phyloP scores from a whole-genome alignment of 2,888 invertebrate species.

The Coenonympha arcania region DNA sequence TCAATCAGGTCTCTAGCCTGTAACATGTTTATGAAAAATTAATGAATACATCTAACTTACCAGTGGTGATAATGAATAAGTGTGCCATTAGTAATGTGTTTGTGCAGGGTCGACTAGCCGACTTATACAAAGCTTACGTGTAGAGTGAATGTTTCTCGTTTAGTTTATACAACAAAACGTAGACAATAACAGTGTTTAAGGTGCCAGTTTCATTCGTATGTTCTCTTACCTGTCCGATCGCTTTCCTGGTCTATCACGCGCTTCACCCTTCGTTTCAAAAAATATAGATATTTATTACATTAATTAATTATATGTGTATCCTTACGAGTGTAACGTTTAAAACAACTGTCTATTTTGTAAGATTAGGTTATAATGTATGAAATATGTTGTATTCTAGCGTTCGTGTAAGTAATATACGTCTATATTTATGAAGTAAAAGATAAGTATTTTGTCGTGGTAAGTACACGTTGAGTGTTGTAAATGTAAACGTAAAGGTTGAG shows the following conservation, averaged over 20 bases:
- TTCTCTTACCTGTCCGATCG: slow-evolving; percentile 35
- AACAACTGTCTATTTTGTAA: slow-evolving; percentile 62
- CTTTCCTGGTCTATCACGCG: slow-evolving; percentile 35
- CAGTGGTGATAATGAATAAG: slow-evolving; percentile 30
- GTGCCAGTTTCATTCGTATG: slow-evolving; percentile 54
- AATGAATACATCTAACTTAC: slow-evolving; percentile 16
- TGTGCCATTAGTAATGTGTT: slow-evolving; percentile 45
- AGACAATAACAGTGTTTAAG: slow-evolving; percentile 48
- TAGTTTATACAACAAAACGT: slow-evolving; percentile 25
- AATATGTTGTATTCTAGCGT: slow-evolving; percentile 56
- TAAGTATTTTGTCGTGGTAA: slow-evolving; percentile 62
- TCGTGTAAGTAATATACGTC: slow-evolving; percentile 54
- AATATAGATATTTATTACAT: slow-evolving; percentile 40
- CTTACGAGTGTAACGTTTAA: slow-evolving; percentile 44
- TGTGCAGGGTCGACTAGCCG: slow-evolving; percentile 32
- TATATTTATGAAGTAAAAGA: slow-evolving; percentile 66
- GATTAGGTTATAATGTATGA: slow-evolving; percentile 57
- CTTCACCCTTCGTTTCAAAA: slow-evolving; percentile 39
- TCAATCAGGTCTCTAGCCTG: too few relatives aligned
- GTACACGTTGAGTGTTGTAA: slow-evolving; percentile 63
- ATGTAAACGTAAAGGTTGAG: slow-evolving; percentile 68
- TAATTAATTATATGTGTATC: slow-evolving; percentile 44
- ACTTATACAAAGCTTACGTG: slow-evolving; percentile 16
- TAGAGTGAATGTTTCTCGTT: slow-evolving; percentile 16
- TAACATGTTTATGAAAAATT: too few relatives aligned